Evolutionary conservation across 2,797 vertebrate species (phyloP).

Genomic region (Anisognathus igniventris): DNA sequence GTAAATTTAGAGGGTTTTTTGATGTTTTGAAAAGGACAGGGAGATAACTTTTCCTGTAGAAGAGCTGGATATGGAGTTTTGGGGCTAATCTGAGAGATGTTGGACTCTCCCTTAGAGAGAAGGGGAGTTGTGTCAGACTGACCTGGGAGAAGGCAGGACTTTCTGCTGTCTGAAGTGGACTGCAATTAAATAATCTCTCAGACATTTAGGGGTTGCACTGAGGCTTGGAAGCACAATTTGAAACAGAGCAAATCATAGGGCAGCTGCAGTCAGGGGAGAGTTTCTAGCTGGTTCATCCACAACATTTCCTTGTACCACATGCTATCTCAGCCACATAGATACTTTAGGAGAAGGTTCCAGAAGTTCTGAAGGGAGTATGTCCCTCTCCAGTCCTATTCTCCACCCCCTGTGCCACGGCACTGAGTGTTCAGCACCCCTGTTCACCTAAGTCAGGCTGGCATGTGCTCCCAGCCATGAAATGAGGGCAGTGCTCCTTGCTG

Average conservation of each 20-base stretch:
- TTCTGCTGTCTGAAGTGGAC: neutral
- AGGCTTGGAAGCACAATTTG: neutral
- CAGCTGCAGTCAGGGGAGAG: neutral
- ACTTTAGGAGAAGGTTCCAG: neutral
- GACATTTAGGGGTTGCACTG: neutral
- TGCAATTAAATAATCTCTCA: neutral
- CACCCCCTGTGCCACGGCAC: no score
- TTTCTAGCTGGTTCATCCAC: neutral
- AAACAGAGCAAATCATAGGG: neutral
- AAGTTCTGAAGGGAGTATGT: fast-evolving
- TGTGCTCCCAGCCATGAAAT: neutral
- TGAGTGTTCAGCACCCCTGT: neutral
- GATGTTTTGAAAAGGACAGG: neutral
- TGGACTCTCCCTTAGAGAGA: neutral
- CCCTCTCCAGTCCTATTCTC: neutral
- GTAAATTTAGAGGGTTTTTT: neutral
- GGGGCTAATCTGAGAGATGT: neutral
- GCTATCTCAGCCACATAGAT: neutral
- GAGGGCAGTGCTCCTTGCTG: neutral
- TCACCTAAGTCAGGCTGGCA: neutral
- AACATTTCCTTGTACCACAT: neutral
- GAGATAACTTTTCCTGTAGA: neutral
- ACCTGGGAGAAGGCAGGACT: neutral
- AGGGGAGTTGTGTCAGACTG: neutral
- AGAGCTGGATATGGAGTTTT: neutral